These are phyloP conservation scores for Novumbra hubbsi DNA, from an alignment of 2,797 vertebrate species.

Conservation along the genomic window DNA sequence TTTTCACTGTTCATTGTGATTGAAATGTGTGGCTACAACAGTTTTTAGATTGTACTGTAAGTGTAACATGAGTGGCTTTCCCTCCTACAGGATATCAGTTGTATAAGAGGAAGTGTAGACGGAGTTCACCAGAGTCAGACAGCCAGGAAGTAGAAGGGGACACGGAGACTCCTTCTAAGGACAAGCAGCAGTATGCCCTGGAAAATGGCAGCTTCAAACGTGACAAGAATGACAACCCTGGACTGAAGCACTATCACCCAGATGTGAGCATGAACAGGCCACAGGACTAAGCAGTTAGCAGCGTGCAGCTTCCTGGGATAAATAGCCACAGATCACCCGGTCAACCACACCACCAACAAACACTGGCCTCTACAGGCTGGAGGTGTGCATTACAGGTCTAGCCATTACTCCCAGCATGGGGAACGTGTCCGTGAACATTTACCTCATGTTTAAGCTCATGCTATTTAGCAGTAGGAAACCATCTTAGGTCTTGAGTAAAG, in stretches of 20 bases:
- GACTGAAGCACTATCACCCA: constrained; percentile 41
- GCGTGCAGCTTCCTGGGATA: background rate
- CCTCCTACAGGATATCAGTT: constrained; percentile 56
- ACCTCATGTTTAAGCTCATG: background rate
- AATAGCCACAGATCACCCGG: background rate
- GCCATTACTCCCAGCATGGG: background rate
- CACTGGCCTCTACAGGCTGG: constrained; percentile 45
- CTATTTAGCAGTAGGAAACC: background rate
- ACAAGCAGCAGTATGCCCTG: constrained; percentile 43
- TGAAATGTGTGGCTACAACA: background rate
- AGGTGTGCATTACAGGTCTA: constrained; percentile 22
- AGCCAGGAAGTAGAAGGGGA: constrained; percentile 21
- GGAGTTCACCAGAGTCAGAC: constrained; percentile 22
- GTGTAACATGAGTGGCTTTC: constrained; percentile 5
- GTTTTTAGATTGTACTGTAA: no score
- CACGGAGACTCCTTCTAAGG: background rate
- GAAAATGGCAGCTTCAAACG: constrained; percentile 57
- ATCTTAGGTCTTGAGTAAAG: background rate
- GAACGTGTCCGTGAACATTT: background rate
- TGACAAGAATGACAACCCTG: constrained; percentile 35
- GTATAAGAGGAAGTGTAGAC: constrained; percentile 17
- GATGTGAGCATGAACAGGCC: constrained; percentile 50
- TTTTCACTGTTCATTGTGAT: background rate
- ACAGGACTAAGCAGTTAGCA: constrained; percentile 2
- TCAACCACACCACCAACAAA: constrained; percentile 13